Evolutionary conservation across 1,140 invertebrate genomes (phyloP), one percentile per base, ranked within the genome.

Genomic region (Palaemon carinicauda): DNA sequence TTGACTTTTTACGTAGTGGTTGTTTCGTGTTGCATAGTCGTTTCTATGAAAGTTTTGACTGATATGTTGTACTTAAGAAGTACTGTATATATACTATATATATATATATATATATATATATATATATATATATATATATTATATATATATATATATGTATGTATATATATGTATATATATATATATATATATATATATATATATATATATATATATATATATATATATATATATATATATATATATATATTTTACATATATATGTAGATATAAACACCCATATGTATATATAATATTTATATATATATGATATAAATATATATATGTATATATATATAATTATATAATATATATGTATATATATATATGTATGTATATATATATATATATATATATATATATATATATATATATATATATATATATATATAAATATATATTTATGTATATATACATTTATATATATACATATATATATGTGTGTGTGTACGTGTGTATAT

Each of bases 311-410:
- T 79, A 54, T 53, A 27, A 53, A 27, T 79, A 54, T 79, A 27
- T 53, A 27, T 56, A 54, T 79, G 27, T 79, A 54, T 79, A 54
- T 79, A 54, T 79, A 54, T 79, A 54, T 79, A 19, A 53, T 17
- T 79, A 31, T 56, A 4, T 53, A 53, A n/a, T n/a, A n/a, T n/a
- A 31, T 77, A 29, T 77, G 29, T 65, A 50, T 84, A 33, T 56
- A 29, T 84, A 31, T 9, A n/a, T 24, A 21, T 21, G 9, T 78
- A 33, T 10, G 24, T 54, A 53, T 78, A 53, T 78, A 53, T 78
- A 53, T 24, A 56, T 56, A 79, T 56, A 79, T 79, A 79, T 56
- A 79, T 79, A 56, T 79, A 79, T 56, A 79, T 79, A 79, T 79
- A 56, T 79, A 79, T 79, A 79, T 56, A 56, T 79, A 19, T 79